A percentile compares a stretch with the other conserved stretches of the same genome.
Evolutionary conservation across 1,140 invertebrate genomes (phyloP).

Genomic region (Apis dorsata): DNA sequence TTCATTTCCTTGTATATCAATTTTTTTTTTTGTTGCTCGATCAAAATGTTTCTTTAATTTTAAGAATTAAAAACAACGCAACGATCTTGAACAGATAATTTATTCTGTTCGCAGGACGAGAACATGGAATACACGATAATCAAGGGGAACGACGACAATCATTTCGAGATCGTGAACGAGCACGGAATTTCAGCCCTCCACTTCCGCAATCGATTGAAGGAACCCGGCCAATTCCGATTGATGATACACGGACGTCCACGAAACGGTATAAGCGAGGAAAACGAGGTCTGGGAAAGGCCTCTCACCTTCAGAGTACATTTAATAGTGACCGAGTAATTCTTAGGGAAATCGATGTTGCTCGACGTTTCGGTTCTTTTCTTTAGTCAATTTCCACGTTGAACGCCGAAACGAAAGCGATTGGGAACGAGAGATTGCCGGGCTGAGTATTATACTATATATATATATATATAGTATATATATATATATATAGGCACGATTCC

Average conservation of each 20-base stretch:
- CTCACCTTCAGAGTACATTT: constrained; percentile 80
- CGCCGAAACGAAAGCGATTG: constrained; percentile 12
- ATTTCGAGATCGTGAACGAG: constrained; percentile 84
- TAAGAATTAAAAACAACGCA: neutral
- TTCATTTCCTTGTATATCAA: constrained; percentile 51
- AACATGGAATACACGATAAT: constrained; percentile 85
- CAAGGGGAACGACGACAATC: constrained; percentile 83
- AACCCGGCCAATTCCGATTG: constrained; percentile 81
- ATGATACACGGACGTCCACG: constrained; percentile 81
- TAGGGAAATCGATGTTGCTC: neutral
- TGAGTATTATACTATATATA: constrained; percentile 51
- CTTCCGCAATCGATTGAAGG: constrained; percentile 82
- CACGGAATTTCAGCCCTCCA: constrained; percentile 84
- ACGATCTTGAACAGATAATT: too few relatives aligned
- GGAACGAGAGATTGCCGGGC: constrained; percentile 19
- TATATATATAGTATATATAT: too few relatives aligned
- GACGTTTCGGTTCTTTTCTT: constrained; percentile 50
- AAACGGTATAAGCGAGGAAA: constrained; percentile 63
- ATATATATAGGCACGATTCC: constrained; percentile 19
- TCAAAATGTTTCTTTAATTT: too few relatives aligned
- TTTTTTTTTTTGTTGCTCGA: neutral
- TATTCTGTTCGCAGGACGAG: constrained; percentile 73
- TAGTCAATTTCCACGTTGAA: constrained; percentile 52
- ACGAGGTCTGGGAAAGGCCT: constrained; percentile 80
- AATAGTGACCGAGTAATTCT: constrained; percentile 76